Evolutionary conservation across 2,113 vertebrate species (phyloP), one percentile per base, ranked within the genome.

Genomic region (Corvus moneduloides): DNA sequence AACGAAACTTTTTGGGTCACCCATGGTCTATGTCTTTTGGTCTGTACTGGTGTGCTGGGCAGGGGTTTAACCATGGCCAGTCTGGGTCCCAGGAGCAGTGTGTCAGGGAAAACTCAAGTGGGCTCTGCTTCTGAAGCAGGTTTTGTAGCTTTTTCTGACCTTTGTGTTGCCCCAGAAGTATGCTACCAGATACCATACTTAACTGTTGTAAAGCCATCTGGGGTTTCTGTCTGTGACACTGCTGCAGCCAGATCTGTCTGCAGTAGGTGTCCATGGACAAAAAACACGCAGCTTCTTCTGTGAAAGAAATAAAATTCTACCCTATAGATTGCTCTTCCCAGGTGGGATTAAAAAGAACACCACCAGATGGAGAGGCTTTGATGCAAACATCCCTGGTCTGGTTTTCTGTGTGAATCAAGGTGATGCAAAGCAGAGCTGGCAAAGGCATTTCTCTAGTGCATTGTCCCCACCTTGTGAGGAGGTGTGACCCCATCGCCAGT

Each of bases 391-490:
- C 15, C 1, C 0, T 17, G 21, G 6, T 35, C n/a, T 51, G 26
- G 20, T 27, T 66, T 83, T 56, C 33, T 11, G 3, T 39, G 9
- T 80, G 21, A 94, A 52, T 59, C 13, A 27, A n/a, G 24, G 20
- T 26, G 33, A 41, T 56, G 16, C 39, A 75, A 52, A 84, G 46
- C 44, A 67, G 37, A 46, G 28, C 15, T 22, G 35, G 39, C 19
- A 84, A 44, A 75, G 13, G 9, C 1, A 0, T 83, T 92, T 82
- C 33, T 46, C 20, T 30, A 27, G 32, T 39, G 12, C 28, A 46
- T 26, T 6, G 0, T 20, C 13, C 9, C 21, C 19, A 39, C 7
- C 3, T 13, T 0, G 0, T 6, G 6, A 1, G 0, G 1, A 89
- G 44, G 23, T 0, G 0, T 69, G 44, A 77, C n/a, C 5, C 27